These are phyloP conservation scores for Globicephala melas DNA, from an alignment of 2,113 vertebrate genomes.

Conservation along the genomic window DNA sequence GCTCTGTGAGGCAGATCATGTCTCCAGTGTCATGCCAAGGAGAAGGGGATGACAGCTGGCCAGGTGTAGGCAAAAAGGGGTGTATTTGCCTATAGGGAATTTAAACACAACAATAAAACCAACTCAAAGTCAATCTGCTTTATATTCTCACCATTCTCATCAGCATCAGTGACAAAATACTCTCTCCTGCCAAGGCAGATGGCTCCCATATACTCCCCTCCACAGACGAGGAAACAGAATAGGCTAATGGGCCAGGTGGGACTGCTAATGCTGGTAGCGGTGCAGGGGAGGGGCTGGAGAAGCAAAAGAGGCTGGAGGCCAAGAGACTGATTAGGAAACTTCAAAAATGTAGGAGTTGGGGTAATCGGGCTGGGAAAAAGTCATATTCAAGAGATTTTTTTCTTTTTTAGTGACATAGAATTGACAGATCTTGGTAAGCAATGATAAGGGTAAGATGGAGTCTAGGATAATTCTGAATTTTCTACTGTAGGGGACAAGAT, in stretches of 20 bases:
- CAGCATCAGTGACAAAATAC: background rate
- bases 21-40: background rate
- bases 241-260: background rate
- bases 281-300: background rate
- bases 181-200: background rate
- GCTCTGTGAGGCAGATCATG: background rate
- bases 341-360: background rate
- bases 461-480: background rate
- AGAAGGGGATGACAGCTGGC: background rate
- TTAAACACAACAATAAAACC: background rate
- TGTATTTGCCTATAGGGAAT: background rate
- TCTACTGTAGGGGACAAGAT: background rate
- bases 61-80: background rate
- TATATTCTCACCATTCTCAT: background rate
- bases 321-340: background rate
- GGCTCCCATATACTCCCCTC: background rate
- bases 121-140: background rate
- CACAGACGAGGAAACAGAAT: background rate
- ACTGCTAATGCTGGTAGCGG: background rate
- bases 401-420: background rate
- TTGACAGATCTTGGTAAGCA: background rate
- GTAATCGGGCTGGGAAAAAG: background rate
- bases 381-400: background rate
- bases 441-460: background rate
- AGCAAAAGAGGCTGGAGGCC: background rate